Base-by-base conservation (phyloP, 2,797 vertebrate genomes). In the Lates japonicus region DNA sequence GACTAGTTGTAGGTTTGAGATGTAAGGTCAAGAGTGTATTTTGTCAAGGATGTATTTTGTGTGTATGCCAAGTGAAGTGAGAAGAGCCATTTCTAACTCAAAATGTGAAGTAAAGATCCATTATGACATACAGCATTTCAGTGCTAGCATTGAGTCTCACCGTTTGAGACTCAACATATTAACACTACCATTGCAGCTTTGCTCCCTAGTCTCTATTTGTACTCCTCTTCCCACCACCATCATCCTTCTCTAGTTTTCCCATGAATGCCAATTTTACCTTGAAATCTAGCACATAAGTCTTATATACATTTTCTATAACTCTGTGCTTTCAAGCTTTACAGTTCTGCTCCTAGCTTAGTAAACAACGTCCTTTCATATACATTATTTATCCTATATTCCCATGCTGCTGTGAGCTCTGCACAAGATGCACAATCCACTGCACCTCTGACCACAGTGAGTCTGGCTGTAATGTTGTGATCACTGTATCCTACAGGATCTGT, bases 321-420 rank as follows among this genome's bases (percentile, higher is more conserved):
- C n/a, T 13, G 44, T n/a, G n/a, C 51, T 67, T 46, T 63, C 14
- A 55, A 46, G 42, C 57, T 57, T 67, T 58, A 7, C 35, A 59
- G 3, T 70, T 10, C 29, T 62, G 25, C 5, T 72, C 1, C 59
- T 20, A 57, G 3, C 19, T 52, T 33, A 31, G 17, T 60, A 59
- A 65, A 59, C 22, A 61, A 13, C 29, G 17, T 68, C 29, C 17
- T 29, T 73, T 41, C 29, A 2, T 49, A 54, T 80, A 12, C 25
- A 49, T 71, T 67, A 60, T 81, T 72, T 25, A 76, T 72, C 20
- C 31, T 4, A 7, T 37, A 48, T 73, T 65, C 16, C 17, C 29
- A 35, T 73, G 55, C 33, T 65, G 31, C n/a, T 16, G 29, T 70
- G 58, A 80, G 46, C 49, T 52, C 49, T 62, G 25, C 25, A 25